Conservation (phyloP, 1,140 invertebrate genomes). For the fruit fly (Drosophila melanogaster) region DNA sequence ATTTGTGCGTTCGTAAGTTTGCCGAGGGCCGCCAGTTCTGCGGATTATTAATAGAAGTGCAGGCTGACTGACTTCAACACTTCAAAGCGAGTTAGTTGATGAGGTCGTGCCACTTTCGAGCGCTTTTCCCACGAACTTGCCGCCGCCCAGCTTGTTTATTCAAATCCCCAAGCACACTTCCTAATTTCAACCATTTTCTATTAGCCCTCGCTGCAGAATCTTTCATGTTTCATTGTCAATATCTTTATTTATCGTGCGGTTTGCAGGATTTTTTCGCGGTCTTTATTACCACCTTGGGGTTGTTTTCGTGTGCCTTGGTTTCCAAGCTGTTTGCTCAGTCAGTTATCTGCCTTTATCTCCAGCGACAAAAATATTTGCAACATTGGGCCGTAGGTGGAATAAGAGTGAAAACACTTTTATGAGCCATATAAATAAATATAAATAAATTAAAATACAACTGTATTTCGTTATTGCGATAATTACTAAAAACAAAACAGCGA, state of each 20-base stretch:
- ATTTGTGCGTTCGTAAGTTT: conserved; percentile 76
- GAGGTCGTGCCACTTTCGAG: conserved; percentile 12
- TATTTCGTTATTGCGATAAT: conserved; percentile 8
- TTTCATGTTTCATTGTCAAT: conserved; percentile 61
- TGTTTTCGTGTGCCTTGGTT: conserved; percentile 21
- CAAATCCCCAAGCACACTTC: conserved; percentile 18
- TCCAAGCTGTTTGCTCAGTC: conserved; percentile 34
- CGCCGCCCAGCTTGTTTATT: conserved; percentile 40
- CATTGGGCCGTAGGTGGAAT: conserved; percentile 2
- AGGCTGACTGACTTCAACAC: conserved; percentile 28
- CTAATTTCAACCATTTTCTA: conserved; percentile 40
- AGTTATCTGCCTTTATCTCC: conserved; percentile 4
- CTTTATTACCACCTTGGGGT: conserved; percentile 50
- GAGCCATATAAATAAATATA: conserved; percentile 10
- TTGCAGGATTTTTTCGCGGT: conserved; percentile 14
- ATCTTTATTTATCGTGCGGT: conserved; percentile 53
- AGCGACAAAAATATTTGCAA: conserved; percentile 38
- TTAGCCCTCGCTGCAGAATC: conserved; percentile 26
- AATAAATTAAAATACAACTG: conserved; percentile 20
- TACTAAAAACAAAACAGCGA: neutral
- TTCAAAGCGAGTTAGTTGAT: conserved; percentile 42
- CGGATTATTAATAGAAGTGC: conserved; percentile 58
- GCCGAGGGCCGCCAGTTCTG: conserved; percentile 32
- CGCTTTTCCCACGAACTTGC: neutral
- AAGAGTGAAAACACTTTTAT: neutral